These are phyloP conservation scores for Ifrita kowaldi DNA, from an alignment of 2,113 vertebrate genomes.

Conservation along the genomic window DNA sequence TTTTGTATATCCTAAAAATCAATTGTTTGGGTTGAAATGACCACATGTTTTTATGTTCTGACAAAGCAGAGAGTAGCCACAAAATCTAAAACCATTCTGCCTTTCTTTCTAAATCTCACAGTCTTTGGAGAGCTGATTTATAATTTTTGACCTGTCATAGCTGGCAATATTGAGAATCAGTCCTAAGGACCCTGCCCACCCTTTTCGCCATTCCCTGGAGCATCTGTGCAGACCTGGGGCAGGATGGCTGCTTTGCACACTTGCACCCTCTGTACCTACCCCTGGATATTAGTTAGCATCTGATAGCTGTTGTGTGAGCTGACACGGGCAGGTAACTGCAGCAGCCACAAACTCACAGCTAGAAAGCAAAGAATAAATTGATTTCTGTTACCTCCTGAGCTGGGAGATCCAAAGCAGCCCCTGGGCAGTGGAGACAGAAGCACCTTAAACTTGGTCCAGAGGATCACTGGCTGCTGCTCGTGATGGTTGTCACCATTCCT, in stretches of 20 bases:
- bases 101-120: background rate
- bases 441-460: background rate
- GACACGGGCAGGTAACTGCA: background rate
- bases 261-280: background rate
- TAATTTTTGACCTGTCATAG: background rate
- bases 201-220: background rate
- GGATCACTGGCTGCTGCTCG: background rate
- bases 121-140: background rate
- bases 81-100: background rate
- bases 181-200: background rate
- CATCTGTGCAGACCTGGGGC: background rate
- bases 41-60: background rate
- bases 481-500: rapidly evolving
- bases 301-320: background rate
- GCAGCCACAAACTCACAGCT: background rate
- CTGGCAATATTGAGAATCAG: background rate
- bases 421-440: background rate
- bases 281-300: background rate
- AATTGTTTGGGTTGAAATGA: background rate
- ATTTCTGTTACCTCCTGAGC: background rate
- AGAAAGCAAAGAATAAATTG: background rate
- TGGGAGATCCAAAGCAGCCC: background rate
- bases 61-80: background rate
- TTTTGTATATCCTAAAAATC: background rate
- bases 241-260: background rate